Evolutionary conservation across 2,113 vertebrate genomes (phyloP), one percentile per base, ranked within the genome.

Genomic region (Epinephelus fuscoguttatus): DNA sequence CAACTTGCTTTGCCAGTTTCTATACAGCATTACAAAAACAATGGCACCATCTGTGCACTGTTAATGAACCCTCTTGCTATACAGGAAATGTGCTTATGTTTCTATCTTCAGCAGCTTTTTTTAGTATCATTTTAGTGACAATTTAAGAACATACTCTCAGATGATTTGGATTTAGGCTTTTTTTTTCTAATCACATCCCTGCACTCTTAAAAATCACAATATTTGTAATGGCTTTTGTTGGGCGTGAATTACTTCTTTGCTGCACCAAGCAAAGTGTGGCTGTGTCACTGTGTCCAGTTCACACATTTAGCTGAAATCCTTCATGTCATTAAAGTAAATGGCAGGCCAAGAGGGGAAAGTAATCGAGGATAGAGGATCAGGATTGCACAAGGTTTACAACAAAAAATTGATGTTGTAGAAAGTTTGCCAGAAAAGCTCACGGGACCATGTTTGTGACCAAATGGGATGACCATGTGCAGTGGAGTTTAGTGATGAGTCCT

Each of bases 11-110:
- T 55, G 27, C 59, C 47, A 21, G 0, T 25, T 52, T 14, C 50
- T 68, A 66, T 72, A 62, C 68, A 42, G 56, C 75, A 27, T 70
- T 75, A 42, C n/a, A 70, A 50, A 11, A 57, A 60, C 76, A 84
- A 57, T n/a, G 33, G 45, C 27, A 76, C 59, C 61, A 45, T 86
- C 42, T 86, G 77, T 56, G 62, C 59, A 17, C 69, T 11, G 59
- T 52, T 71, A 79, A 82, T 81, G 18, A 50, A 81, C 53, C 30
- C 11, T 74, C 47, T 76, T 9, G 60, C 21, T 2, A 23, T 18
- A 13, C 45, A 50, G 47, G 21, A 52, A 21, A 66, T 37, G 23
- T 14, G 40, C 25, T 69, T 2, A 15, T 37, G 12, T 64, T 57
- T 53, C n/a, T 33, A 15, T n/a, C 10, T 63, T 49, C 21, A 60